Base-by-base conservation (phyloP, 1,140 invertebrate species). In the Brachionus plicatilis region DNA sequence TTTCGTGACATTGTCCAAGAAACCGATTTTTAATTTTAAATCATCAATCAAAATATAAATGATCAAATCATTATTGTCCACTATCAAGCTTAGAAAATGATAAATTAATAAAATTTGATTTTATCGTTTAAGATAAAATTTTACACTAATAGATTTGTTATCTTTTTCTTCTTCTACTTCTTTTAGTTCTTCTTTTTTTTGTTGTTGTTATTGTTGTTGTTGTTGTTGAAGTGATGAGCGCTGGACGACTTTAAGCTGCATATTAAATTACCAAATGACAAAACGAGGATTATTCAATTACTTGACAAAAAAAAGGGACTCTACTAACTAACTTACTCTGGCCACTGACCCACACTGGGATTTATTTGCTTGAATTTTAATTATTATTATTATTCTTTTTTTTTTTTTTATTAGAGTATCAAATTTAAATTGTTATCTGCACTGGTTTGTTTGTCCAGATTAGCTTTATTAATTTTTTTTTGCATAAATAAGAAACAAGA, bases 1-100 rank as follows among this genome's bases (percentile, higher is more conserved):
- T 72, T 72, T 72, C 68, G 68, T 72, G 68, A 72, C 41, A 43
- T 72, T 43, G 68, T 43, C 41, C 33, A 72, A 43, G 41, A 72
- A 68, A 33, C 27, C 66, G n/a, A 68, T 17, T 20, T 60, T 60
- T 20, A 60, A 68, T 33, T 33, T 33, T 68, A n/a, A 33, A 8
- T 33, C 66, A 68, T 33, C 66, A 41, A 68, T 41, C 27, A 68
- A 33, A 68, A 33, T 17, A 68, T 12, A 33, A 68, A 68, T 33
- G 41, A 72, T 3, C 17, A 43, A 20, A 41, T 72, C 37, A 43
- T 37, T 43, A 47, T 37, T 72, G 68, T 72, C 68, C 33, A 43
- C 53, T 60, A 24, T 60, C 27, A 24, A 11, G 53, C 53, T 20
- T 24, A 27, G 8, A 24, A 20, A 60, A 60, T 60, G 53, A 60